phyloP scores from a whole-genome alignment of 2,113 vertebrate genomes.

The Aegotheles bennettii region DNA sequence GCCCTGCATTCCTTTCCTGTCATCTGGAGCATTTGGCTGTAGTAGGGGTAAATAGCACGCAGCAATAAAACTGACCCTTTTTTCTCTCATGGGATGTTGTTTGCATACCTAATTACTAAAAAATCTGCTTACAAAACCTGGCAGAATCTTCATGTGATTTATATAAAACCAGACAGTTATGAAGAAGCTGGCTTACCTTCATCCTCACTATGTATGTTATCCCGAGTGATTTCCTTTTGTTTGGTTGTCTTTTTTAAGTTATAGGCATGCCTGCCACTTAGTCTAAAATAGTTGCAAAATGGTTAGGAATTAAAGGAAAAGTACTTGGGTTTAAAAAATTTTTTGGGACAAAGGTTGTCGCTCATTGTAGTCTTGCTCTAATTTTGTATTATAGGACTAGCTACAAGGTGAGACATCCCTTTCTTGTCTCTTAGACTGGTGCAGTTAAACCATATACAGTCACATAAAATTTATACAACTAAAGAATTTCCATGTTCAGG shows the following conservation, averaged over 20 bases:
- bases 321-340: background rate
- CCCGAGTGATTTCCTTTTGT: background rate
- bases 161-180: background rate
- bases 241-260: background rate
- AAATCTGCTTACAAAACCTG: background rate
- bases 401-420: background rate
- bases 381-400: background rate
- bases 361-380: background rate
- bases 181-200: background rate
- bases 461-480: background rate
- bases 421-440: background rate
- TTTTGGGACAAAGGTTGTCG: background rate
- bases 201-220: background rate
- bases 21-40: background rate
- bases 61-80: background rate
- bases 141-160: background rate
- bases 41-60: background rate
- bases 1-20: background rate
- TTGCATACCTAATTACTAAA: background rate
- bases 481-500: background rate
- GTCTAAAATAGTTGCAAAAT: background rate
- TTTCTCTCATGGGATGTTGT: background rate
- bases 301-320: background rate
- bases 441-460: background rate
- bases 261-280: background rate